Percentiles rank a stretch among this genome's conserved stretches.
phyloP scores from a whole-genome alignment of 2,797 vertebrate species.

The Kryptopterus vitreolus region DNA sequence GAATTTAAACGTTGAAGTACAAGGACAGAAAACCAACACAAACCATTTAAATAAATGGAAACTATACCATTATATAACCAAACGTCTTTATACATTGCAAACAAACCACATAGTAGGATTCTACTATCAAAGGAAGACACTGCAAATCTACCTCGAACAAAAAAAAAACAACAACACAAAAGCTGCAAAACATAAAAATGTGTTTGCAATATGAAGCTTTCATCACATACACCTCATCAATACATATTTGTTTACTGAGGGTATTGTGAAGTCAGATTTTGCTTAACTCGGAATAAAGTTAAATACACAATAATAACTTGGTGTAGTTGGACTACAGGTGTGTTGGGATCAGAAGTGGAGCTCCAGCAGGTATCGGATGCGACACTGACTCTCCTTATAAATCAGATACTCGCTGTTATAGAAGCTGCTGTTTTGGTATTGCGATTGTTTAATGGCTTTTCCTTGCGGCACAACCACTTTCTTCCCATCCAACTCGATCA shows the following conservation, averaged over 20 bases:
- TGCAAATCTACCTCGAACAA: not conserved
- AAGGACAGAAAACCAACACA: not conserved
- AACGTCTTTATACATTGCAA: not conserved
- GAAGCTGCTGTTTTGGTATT: slow-evolving; percentile 73
- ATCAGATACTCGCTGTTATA: slow-evolving; percentile 88
- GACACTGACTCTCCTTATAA: slow-evolving; percentile 88
- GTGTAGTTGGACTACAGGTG: slow-evolving; percentile 5
- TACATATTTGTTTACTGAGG: not conserved
- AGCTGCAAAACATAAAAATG: not conserved
- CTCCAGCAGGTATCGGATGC: slow-evolving; percentile 85
- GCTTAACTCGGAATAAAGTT: not conserved
- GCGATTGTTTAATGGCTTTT: slow-evolving; percentile 60
- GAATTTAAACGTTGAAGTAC: not conserved
- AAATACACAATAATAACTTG: not conserved
- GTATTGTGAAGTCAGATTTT: not conserved
- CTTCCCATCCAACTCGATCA: slow-evolving; percentile 78
- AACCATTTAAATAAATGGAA: not conserved
- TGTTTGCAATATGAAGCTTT: not conserved
- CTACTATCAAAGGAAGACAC: slow-evolving; percentile 6
- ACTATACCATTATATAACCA: not conserved
- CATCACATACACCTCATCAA: not conserved
- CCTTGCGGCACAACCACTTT: slow-evolving; percentile 82
- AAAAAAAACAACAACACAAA: not conserved
- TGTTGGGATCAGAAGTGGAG: slow-evolving; percentile 67
- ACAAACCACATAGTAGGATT: not conserved